A percentile compares a stretch with the other conserved stretches of the same genome.
Evolutionary conservation across 2,113 vertebrate species (phyloP).

Genomic region (Capra hircus): DNA sequence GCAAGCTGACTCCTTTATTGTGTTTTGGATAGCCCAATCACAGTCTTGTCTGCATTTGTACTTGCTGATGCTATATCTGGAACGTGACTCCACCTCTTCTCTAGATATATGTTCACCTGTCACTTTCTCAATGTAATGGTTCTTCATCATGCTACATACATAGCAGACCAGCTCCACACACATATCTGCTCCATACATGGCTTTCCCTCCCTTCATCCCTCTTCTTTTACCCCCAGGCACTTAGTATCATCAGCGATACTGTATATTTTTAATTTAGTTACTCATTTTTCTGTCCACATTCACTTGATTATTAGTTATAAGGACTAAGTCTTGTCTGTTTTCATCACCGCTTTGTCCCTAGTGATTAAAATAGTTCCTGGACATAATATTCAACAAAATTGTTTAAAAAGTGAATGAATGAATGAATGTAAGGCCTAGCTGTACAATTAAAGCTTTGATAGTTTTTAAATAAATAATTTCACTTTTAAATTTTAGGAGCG

Average conservation of each 20-base stretch:
- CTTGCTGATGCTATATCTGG: not conserved
- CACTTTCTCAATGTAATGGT: not conserved
- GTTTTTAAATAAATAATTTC: constrained; percentile 37
- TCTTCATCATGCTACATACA: not conserved
- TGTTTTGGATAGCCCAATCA: not conserved
- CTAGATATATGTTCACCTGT: not conserved
- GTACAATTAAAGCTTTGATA: not conserved
- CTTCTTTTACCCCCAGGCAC: not conserved
- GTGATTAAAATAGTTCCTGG: not conserved
- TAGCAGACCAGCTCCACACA: not conserved
- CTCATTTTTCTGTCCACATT: not conserved
- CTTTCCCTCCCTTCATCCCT: not conserved
- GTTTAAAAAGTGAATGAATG: not conserved
- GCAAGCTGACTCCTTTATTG: not conserved
- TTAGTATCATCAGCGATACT: not conserved
- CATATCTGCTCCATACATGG: not conserved
- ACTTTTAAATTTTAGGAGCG: constrained; percentile 77
- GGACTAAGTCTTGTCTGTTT: not conserved
- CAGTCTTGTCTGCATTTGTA: not conserved
- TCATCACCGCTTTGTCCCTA: not conserved
- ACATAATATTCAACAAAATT: not conserved
- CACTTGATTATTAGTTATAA: not conserved
- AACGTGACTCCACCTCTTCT: not conserved
- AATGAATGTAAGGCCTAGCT: not conserved
- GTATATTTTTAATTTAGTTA: not conserved